Conservation (phyloP, 2,113 vertebrate species). For the Triplophysa dalaica region DNA sequence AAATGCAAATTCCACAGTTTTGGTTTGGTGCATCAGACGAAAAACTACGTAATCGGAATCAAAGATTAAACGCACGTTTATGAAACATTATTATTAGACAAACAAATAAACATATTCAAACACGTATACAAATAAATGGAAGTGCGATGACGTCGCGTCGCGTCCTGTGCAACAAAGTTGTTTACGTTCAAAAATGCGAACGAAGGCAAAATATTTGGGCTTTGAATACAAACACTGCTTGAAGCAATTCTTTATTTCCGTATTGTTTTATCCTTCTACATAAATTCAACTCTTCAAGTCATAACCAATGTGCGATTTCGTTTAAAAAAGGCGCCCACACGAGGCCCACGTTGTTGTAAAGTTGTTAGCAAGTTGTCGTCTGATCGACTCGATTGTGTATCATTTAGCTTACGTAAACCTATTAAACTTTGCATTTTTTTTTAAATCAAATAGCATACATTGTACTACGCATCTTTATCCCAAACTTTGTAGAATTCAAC, state of each 20-base stretch:
- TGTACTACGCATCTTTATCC: neutral
- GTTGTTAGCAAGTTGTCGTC: conserved; percentile 2
- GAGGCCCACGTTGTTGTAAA: conserved; percentile 10
- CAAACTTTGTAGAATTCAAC: neutral
- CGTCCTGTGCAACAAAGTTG: neutral
- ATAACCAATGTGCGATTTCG: neutral
- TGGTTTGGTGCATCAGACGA: too few relatives aligned
- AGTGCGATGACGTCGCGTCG: neutral
- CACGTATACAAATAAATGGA: neutral
- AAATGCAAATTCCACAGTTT: too few relatives aligned
- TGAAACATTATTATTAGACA: too few relatives aligned
- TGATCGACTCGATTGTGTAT: neutral
- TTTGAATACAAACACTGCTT: neutral
- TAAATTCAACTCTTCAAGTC: neutral
- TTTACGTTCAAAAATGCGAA: conserved; percentile 40
- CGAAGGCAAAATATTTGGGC: conserved; percentile 3
- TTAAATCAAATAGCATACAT: neutral
- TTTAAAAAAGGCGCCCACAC: conserved; percentile 17
- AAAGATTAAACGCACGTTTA: too few relatives aligned
- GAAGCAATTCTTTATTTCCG: neutral
- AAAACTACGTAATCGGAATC: too few relatives aligned
- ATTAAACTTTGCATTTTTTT: neutral
- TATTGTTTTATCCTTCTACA: fast-evolving
- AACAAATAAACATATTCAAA: too few relatives aligned
- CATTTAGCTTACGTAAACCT: neutral